phyloP scores from a whole-genome alignment of 2,888 invertebrate genomes.

The Chymomyza amoena region DNA sequence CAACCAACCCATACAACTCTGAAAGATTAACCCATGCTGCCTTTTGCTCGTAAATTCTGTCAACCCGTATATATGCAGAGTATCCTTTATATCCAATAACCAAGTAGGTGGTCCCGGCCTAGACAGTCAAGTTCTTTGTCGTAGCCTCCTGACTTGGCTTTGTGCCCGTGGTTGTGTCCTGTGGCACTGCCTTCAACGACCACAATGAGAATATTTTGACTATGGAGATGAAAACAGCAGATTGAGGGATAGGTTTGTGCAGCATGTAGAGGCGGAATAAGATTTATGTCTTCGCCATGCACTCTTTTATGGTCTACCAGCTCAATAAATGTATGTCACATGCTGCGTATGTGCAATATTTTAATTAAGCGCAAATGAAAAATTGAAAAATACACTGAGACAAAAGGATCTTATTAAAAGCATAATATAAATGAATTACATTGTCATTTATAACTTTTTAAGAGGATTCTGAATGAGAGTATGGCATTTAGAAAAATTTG shows the following conservation, averaged over 20 bases:
- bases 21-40: constrained; percentile 6
- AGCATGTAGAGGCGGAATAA: constrained; percentile 12
- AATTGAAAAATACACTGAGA: constrained; percentile 31
- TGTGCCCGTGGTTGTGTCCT: not conserved
- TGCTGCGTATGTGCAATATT: constrained; percentile 56
- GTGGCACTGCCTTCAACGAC: no score
- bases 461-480: no score
- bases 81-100: no score
- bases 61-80: constrained; percentile 19
- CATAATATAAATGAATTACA: no score
- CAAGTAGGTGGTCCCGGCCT: constrained; percentile 13
- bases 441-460: no score
- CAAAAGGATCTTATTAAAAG: not conserved
- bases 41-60: constrained; percentile 50
- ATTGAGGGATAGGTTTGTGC: not conserved
- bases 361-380: constrained; percentile 59
- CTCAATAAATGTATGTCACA: constrained; percentile 53
- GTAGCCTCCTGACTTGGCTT: not conserved
- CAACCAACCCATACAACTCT: not conserved
- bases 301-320: constrained; percentile 17
- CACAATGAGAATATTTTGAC: constrained; percentile 22
- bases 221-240: not conserved
- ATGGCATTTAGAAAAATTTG: no score
- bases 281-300: constrained; percentile 50
- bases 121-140: not conserved